These are phyloP conservation scores for Cremastinae sp. DNA, from an alignment of 2,888 invertebrate genomes.

Conservation along the genomic window DNA sequence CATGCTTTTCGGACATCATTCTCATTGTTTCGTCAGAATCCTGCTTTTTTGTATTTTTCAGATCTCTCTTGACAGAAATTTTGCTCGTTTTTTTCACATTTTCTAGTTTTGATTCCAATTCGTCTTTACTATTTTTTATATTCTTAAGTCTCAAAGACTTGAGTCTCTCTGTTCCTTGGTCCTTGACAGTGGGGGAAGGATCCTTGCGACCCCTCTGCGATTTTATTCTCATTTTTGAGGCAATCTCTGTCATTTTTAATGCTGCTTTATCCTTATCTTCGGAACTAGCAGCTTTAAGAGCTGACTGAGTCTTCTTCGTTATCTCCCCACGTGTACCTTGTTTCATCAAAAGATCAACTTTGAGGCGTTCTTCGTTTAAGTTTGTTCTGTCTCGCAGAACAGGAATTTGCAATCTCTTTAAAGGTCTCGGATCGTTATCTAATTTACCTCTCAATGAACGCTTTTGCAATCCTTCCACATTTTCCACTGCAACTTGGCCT, in stretches of 20 bases:
- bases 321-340: conserved; percentile 51
- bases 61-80: neutral
- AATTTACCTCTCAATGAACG: conserved; percentile 56
- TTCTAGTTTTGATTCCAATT: neutral
- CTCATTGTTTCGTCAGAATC: neutral
- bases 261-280: neutral
- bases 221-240: neutral
- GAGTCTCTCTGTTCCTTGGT: no score
- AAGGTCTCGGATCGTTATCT: conserved; percentile 26
- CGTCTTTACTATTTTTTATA: neutral
- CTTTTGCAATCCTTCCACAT: neutral
- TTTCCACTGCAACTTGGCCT: neutral
- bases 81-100: neutral
- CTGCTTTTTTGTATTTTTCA: neutral
- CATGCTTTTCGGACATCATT: neutral
- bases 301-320: neutral
- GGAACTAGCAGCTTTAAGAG: neutral
- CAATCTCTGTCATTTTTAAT: neutral
- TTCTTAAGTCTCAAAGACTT: neutral
- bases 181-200: no score
- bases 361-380: conserved; percentile 53
- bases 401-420: conserved; percentile 34
- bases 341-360: conserved; percentile 62
- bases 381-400: conserved; percentile 66
- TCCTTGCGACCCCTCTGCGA: no score